Conservation (phyloP, 1,140 invertebrate species). For the Neodiprion pinetum region DNA sequence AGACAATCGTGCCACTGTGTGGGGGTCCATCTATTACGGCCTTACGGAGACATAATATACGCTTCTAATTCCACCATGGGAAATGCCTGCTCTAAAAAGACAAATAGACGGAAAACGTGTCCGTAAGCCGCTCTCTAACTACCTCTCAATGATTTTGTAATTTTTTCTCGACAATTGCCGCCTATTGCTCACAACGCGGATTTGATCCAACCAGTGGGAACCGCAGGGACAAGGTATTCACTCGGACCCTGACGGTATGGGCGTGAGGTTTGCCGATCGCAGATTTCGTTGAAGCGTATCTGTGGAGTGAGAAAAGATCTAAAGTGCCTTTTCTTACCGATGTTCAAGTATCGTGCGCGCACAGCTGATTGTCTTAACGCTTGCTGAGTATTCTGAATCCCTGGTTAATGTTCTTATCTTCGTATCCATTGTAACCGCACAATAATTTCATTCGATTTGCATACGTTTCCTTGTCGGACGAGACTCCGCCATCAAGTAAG, state of each 20-base stretch:
- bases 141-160: slow-evolving; percentile 1
- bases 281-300: slow-evolving; percentile 5
- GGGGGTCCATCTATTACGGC: too few relatives aligned
- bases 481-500: slow-evolving; percentile 2
- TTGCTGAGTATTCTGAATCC: neutral
- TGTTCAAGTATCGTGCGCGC: neutral
- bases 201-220: neutral
- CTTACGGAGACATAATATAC: neutral
- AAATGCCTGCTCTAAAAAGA: slow-evolving; percentile 7
- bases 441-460: slow-evolving; percentile 7
- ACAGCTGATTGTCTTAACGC: neutral
- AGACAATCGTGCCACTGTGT: neutral
- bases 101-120: neutral
- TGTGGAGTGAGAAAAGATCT: neutral
- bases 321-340: neutral
- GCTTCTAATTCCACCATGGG: neutral
- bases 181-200: too few relatives aligned
- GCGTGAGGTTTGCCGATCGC: neutral
- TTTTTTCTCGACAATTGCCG: neutral
- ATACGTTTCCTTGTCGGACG: slow-evolving; percentile 4
- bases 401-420: neutral
- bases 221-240: neutral
- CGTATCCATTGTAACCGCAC: neutral
- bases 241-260: neutral
- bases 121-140: neutral